Evolutionary conservation across 2,888 invertebrate genomes (phyloP), one percentile per base, ranked within the genome.

Genomic region (Frankliniella intonsa): DNA sequence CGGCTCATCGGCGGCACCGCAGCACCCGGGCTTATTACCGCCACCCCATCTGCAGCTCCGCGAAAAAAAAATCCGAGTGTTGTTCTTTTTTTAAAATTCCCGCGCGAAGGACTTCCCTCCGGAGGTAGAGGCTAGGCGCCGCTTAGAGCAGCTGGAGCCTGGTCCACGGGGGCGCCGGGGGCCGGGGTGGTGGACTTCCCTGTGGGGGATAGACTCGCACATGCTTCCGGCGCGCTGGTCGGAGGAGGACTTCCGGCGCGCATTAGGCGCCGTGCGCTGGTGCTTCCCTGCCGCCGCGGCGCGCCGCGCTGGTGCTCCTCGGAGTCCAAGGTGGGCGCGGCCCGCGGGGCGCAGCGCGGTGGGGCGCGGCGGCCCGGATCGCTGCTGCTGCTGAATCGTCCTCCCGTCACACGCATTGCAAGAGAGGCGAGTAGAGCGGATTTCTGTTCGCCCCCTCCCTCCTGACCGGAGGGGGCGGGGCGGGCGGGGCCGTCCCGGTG

Each of bases 391-490:
- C 55, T 17, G 12, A 2, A 17, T 17, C 62, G 62, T n/a, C 38
- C 62, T 62, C n/a, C 38, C 38, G 69, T 76, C 69, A 22, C 69
- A 76, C 69, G 25, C 69, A 25, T 76, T 76, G 69, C 69, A 76
- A 76, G 25, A 22, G 38, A 38, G 38, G 38, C 38, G 38, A 38
- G 69, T 76, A 22, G 69, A 22, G 69, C 69, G 69, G 69, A 76
- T 76, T 76, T 25, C 19, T 76, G 69, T 76, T 76, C 62, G 62
- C 14, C 62, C 62, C 62, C 62, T 0, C 62, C 62, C 62, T n/a
- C 62, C 62, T 62, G 62, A 19, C 62, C 62, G 62, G 62, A 19
- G 62, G 62, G 62, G 17, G 55, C 55, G 55, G 55, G 12, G 55
- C 55, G 62, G 38, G 38, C 38, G 38, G 38, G 38, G 38, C 17